Percentiles rank a stretch among this genome's conserved stretches.
Evolutionary conservation across 92 coral and sea anemone species (phyloP).

Genomic region (Nematostella vectensis): DNA sequence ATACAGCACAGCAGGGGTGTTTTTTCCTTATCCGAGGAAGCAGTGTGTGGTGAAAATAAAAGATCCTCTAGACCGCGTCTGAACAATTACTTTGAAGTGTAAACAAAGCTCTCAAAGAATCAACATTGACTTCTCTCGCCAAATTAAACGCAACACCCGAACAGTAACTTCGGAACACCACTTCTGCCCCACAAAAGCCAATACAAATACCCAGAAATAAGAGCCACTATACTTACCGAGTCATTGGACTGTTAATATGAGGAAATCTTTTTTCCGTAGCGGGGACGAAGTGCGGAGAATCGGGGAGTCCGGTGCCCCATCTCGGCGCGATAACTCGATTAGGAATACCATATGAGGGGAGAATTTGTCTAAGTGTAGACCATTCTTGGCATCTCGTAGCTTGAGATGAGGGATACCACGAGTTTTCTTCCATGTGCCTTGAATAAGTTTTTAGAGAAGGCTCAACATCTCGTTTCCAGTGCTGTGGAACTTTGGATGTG

Average conservation of each 20-base stretch:
- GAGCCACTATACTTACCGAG: slow-evolving; percentile 46
- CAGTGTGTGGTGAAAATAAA: too few species aligned
- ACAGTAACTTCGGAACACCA: too few species aligned
- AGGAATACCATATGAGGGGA: slow-evolving; percentile 84
- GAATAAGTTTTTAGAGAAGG: slow-evolving; percentile 77
- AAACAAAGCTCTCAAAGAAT: too few species aligned
- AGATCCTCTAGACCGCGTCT: too few species aligned
- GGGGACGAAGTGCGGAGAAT: slow-evolving; percentile 16
- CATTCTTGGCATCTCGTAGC: slow-evolving; percentile 94
- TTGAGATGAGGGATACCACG: slow-evolving; percentile 78
- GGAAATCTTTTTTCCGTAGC: slow-evolving; percentile 60
- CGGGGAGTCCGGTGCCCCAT: slow-evolving; percentile 83
- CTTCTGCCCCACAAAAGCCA: too few species aligned
- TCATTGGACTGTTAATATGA: slow-evolving; percentile 97
- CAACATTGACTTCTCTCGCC: too few species aligned
- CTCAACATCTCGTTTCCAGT: slow-evolving; percentile 74
- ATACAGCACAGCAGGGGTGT: too few species aligned
- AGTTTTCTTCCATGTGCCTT: slow-evolving; percentile 73
- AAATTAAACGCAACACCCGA: too few species aligned
- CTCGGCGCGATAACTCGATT: slow-evolving; percentile 54
- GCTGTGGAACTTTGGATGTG: slow-evolving; percentile 32
- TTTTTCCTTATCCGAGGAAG: too few species aligned
- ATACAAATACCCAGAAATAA: too few species aligned
- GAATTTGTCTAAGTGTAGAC: slow-evolving; percentile 85
- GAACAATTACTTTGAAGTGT: too few species aligned